Base-by-base conservation (phyloP, 1,140 invertebrate genomes). In the Zaprionus ornatus region DNA sequence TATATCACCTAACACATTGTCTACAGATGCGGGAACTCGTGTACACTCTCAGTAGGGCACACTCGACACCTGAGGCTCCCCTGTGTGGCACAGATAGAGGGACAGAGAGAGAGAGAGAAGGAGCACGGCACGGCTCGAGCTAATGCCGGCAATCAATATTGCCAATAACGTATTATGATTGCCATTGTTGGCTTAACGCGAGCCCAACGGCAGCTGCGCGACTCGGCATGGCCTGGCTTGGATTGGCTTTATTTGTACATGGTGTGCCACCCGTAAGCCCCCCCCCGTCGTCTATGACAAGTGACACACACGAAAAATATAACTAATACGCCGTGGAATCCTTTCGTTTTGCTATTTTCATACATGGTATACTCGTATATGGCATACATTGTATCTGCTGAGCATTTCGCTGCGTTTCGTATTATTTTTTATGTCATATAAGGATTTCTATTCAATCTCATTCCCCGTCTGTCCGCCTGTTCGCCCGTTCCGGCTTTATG, bases 391-490 rank as follows among this genome's bases (percentile, higher is more conserved):
- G 40, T 45, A 50, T 52, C 19, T 57, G 15, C 52, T 50, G 65
- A 62, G 50, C 67, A 67, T 68, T 72, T 71, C 77, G 42, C 75
- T 79, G 66, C 71, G 70, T 57, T 85, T 75, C 75, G 61, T 77
- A 84, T 84, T 78, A 85, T 77, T 84, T 75, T 76, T 87, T 79
- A 77, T 87, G 82, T 82, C 76, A 77, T 67, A 66, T 66, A 42
- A 72, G 77, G 77, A 82, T 87, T 87, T 82, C 66, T 73, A 82
- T 87, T 87, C 84, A 87, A 87, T 83, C 84, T 88, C 67, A 54
- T 79, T 76, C 71, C 79, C 70, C 75, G 54, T 70, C 9, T 10
- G 29, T 76, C 75, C 76, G 42, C 48, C 40, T 1, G 6, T 45
- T n/a, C n/a, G 6, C 4, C 40, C 40, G 13, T 45, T 13, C 15